These are phyloP conservation scores for Cygnus atratus DNA, from an alignment of 2,113 vertebrate species.

Conservation along the genomic window DNA sequence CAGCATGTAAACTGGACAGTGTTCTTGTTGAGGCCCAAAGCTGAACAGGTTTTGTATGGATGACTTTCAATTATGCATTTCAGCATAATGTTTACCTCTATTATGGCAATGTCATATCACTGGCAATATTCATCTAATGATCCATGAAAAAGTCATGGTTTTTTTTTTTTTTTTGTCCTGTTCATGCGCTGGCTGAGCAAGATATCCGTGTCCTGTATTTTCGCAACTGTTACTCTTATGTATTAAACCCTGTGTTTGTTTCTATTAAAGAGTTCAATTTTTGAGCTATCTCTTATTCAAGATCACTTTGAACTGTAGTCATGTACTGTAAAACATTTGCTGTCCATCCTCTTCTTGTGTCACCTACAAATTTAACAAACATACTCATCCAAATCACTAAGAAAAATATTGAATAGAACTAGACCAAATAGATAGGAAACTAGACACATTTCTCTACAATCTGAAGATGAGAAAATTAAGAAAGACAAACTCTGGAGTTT, in stretches of 20 bases:
- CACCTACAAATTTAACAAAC: background rate
- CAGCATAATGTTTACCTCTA: background rate
- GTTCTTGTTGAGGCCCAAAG: background rate
- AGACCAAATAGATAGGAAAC: background rate
- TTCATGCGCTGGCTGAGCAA: background rate
- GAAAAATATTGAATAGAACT: background rate
- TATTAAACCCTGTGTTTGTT: background rate
- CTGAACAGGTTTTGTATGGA: background rate
- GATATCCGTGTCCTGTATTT: background rate
- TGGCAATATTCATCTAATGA: background rate
- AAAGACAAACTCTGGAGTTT: background rate
- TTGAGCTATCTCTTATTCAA: background rate
- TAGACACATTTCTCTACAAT: background rate
- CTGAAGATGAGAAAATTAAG: background rate
- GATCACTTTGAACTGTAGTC: background rate
- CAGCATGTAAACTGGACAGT: background rate
- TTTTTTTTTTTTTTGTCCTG: no score
- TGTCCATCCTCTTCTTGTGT: background rate
- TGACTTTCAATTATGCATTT: background rate
- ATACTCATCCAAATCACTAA: background rate
- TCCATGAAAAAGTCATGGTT: background rate
- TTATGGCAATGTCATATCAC: background rate
- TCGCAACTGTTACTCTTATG: background rate
- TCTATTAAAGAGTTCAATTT: background rate
- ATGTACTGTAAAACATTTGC: background rate